Evolutionary conservation across 2,113 vertebrate genomes (phyloP), one percentile per base, ranked within the genome.

Genomic region (Lophura nycthemera): DNA sequence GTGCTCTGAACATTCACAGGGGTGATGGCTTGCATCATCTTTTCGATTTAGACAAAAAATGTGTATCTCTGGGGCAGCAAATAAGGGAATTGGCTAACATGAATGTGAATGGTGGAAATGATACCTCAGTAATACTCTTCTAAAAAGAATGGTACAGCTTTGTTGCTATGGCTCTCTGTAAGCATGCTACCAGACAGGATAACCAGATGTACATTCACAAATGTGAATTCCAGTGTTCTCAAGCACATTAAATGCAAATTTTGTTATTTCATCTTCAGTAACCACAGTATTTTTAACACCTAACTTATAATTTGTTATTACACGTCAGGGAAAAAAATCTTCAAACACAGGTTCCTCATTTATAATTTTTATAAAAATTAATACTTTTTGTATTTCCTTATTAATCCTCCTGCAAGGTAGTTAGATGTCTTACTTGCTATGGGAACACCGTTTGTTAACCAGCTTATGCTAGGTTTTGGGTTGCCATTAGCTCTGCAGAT

Each of bases 401-500:
- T 15, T 80, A 56, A 83, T 77, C 8, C 14, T 72, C 19, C n/a
- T 10, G 1, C 32, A 78, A 90, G 9, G 17, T 65, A 88, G 75
- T 81, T 73, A 75, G 84, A 67, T 86, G 18, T 96, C 98, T 98
- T 96, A 99, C 99, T 99, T 98, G 98, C 98, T 95, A 99, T 98
- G 40, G 98, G 98, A 91, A 99, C 97, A 21, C 98, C 99, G 85
- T 99, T 99, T 90, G 98, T 98, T 57, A 98, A 90, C 99, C 99
- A 99, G 90, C 87, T 98, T 96, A 99, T 98, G 69, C 86, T 94
- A 81, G 99, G 99, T 89, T 99, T 99, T 76, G 99, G 99, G 64
- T 98, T 98, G 40, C 99, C 99, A 11, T 98, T 98, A 75, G 99
- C 99, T 98, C 98, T 98, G 97, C 99, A 99, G 95, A 98, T 98